Conservation (phyloP, 2,113 vertebrate genomes). For the Albula glossodonta region DNA sequence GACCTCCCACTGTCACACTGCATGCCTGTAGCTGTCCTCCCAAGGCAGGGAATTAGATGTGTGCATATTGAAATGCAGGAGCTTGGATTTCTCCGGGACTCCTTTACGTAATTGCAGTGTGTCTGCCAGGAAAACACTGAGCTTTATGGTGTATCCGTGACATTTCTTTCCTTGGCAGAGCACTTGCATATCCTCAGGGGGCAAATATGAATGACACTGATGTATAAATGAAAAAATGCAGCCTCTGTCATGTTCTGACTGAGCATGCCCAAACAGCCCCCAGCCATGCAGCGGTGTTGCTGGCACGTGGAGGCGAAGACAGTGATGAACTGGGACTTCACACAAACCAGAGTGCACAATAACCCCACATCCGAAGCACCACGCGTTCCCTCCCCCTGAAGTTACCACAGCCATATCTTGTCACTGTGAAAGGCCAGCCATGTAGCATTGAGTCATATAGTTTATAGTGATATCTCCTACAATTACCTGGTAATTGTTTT, state of each 20-base stretch:
- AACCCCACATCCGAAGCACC: not conserved
- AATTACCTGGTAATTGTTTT: constrained; percentile 7
- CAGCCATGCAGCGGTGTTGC: not conserved
- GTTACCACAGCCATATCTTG: not conserved
- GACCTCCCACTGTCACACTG: not conserved
- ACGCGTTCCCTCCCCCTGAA: not conserved
- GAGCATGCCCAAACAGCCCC: not conserved
- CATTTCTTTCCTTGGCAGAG: not conserved
- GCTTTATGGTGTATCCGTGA: not conserved
- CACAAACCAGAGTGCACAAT: not conserved
- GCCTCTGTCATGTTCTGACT: not conserved
- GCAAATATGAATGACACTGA: not conserved
- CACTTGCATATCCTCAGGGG: not conserved
- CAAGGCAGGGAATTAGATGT: not conserved
- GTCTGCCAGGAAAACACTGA: no score
- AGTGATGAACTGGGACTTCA: not conserved
- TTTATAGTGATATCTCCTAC: not conserved
- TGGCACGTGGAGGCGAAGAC: not conserved
- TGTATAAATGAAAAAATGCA: not conserved
- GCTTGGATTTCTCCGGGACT: not conserved
- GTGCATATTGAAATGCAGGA: not conserved
- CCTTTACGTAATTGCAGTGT: not conserved
- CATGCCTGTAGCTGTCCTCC: not conserved
- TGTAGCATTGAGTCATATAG: not conserved
- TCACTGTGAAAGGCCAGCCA: not conserved